Evolutionary conservation across 2,113 vertebrate genomes (phyloP).

Genomic region (Zosterops lateralis): DNA sequence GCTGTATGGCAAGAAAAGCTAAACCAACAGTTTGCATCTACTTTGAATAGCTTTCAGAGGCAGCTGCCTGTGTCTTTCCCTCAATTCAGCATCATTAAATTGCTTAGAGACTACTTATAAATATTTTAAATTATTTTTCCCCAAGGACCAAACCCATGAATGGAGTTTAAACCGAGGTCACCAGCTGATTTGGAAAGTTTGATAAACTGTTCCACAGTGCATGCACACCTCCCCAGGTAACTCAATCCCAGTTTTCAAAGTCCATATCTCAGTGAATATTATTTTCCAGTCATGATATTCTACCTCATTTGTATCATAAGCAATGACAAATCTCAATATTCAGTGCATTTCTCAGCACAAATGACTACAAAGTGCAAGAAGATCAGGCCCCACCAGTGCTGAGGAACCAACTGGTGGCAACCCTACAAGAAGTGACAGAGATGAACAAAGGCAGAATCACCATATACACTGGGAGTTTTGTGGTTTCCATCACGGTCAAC

Average conservation of each 20-base stretch:
- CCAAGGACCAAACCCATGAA: neutral
- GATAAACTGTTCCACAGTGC: neutral
- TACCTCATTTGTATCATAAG: neutral
- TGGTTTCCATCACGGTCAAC: neutral
- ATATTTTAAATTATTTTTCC: neutral
- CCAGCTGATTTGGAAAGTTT: neutral
- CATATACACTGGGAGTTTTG: neutral
- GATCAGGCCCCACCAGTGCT: neutral
- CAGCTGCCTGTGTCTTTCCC: neutral
- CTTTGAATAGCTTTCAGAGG: neutral
- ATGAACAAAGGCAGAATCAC: neutral
- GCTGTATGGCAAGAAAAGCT: neutral
- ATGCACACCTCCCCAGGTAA: neutral
- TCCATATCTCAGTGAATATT: neutral
- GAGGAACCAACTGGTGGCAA: neutral
- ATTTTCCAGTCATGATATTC: neutral
- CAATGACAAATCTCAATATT: neutral
- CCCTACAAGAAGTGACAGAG: neutral
- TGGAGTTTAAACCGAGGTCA: neutral
- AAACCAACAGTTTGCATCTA: neutral
- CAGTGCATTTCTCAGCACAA: neutral
- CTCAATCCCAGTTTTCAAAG: neutral
- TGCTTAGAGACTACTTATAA: neutral
- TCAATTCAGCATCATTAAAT: neutral
- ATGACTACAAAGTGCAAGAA: neutral